Evolutionary conservation across 2,888 invertebrate species (phyloP).

Genomic region (Carpatolechia fugitivella): DNA sequence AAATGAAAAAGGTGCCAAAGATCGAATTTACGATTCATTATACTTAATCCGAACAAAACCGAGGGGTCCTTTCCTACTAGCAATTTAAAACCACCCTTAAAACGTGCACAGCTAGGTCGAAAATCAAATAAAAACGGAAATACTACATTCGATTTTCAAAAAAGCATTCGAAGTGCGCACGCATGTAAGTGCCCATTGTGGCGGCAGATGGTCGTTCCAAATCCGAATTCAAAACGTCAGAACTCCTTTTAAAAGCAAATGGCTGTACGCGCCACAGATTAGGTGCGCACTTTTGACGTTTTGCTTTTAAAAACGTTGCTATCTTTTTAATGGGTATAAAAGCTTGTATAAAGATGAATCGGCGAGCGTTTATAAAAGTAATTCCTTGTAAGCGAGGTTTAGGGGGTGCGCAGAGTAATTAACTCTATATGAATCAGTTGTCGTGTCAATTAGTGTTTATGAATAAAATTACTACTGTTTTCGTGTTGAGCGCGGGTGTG

Average conservation of each 20-base stretch:
- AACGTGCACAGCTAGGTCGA: accelerated
- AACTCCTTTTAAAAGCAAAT: slow-evolving; percentile 26
- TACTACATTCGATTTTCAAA: slow-evolving; percentile 54
- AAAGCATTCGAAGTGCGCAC: slow-evolving; percentile 61
- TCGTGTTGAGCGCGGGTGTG: slow-evolving; percentile 32
- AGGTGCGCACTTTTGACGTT: slow-evolving; percentile 11
- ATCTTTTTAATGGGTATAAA: slow-evolving; percentile 33
- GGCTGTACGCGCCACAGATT: slow-evolving; percentile 13
- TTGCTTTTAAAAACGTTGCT: slow-evolving; percentile 14
- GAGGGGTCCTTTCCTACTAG: slow-evolving; percentile 38
- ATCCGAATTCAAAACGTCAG: slow-evolving; percentile 47
- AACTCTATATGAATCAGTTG: slow-evolving; percentile 48
- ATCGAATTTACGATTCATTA: slow-evolving; percentile 80
- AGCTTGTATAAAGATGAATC: slow-evolving; percentile 40
- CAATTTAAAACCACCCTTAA: slow-evolving; percentile 30
- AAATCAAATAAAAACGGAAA: slow-evolving; percentile 11
- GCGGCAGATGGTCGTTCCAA: slow-evolving; percentile 69
- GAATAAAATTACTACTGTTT: slow-evolving; percentile 39
- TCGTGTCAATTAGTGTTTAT: slow-evolving; percentile 44
- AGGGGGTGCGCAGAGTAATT: slow-evolving; percentile 40
- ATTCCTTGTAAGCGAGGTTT: slow-evolving; percentile 32
- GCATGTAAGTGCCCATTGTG: slow-evolving; percentile 74
- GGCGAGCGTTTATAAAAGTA: slow-evolving; percentile 39
- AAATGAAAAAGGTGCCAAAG: slow-evolving; percentile 80
- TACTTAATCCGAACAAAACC: slow-evolving; percentile 73